These are phyloP conservation scores for Enteromius thamalakanensis DNA, from an alignment of 2,797 vertebrate genomes.

Conservation along the genomic window DNA sequence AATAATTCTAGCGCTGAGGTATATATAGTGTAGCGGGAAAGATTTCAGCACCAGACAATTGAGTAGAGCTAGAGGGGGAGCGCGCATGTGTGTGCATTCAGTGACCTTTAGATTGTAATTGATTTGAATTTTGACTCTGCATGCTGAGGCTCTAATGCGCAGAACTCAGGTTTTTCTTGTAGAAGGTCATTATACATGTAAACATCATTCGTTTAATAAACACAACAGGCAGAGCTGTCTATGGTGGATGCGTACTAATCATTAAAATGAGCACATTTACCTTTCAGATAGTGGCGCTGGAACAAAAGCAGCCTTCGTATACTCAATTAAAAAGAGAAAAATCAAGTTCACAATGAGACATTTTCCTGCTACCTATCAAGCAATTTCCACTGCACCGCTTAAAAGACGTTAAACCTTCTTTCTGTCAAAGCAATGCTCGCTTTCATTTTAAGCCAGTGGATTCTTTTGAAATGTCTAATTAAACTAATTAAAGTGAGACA, in stretches of 20 bases:
- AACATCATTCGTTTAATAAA: background rate
- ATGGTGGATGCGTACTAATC: background rate
- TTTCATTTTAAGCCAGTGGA: conserved; percentile 26
- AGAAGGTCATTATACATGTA: conserved; percentile 13
- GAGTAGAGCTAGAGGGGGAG: conserved; percentile 19
- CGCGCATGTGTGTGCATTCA: background rate
- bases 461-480: conserved; percentile 27
- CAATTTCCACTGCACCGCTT: background rate
- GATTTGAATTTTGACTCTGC: conserved; percentile 41
- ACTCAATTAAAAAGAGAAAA: background rate
- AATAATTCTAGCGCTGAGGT: conserved; percentile 35
- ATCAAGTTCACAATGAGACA: background rate
- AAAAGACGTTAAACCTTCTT: conserved; percentile 4
- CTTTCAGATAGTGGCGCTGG: background rate
- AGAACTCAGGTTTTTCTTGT: conserved; percentile 14
- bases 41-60: conserved; percentile 64
- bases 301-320: background rate
- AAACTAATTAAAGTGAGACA: conserved; percentile 20
- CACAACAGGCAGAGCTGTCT: background rate
- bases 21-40: conserved; percentile 50
- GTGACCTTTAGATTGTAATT: conserved; percentile 47
- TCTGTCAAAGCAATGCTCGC: conserved; percentile 5
- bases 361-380: conserved; percentile 15
- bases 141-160: background rate
- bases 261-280: background rate